Evolutionary conservation across 1,140 invertebrate genomes (phyloP), one percentile per base, ranked within the genome.

Genomic region (Uloborus diversus): DNA sequence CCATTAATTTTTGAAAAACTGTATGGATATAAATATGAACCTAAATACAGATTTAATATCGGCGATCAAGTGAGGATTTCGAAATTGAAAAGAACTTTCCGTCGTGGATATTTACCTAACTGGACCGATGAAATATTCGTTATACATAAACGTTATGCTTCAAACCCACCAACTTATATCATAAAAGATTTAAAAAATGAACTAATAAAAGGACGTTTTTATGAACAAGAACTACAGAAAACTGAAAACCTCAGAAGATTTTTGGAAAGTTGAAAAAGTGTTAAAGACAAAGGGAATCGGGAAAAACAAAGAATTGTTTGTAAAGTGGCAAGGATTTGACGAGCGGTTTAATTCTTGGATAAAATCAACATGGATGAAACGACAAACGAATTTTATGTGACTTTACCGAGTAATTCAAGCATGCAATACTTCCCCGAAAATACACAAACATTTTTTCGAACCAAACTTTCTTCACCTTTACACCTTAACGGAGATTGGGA

Each of bases 61-160:
- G 84, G 84, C 42, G 86, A 87, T 30, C 27, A 65, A 20, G 82
- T 82, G 20, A 35, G 70, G 4, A 56, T 82, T 33, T 70, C 27
- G 20, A 73, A 66, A 64, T 32, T 76, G 73, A 51, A 32, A 17
- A 1, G n/a, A n/a, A 7, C 30, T 51, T 83, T 82, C 51, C 27
- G 70, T 7, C 71, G 76, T 57, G 76, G 81, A 2, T 81, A 57
- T 49, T 28, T 56, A 0, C 62, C 75, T 20, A 76, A 65, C 13
- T 82, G 64, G 79, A 82, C 71, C 23, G 53, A 28, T 23, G 59
- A 83, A 32, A 27, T 80, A 7, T 81, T 71, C 56, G 62, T 27
- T 4, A 68, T 82, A 20, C 20, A 35, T 37, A 28, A 27, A n/a
- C 4, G 25, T 4, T 35, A 37, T 35, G 30, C 20, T 28, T 28